Evolutionary conservation across 2,797 vertebrate species (phyloP).

Genomic region (Champsocephalus esox): DNA sequence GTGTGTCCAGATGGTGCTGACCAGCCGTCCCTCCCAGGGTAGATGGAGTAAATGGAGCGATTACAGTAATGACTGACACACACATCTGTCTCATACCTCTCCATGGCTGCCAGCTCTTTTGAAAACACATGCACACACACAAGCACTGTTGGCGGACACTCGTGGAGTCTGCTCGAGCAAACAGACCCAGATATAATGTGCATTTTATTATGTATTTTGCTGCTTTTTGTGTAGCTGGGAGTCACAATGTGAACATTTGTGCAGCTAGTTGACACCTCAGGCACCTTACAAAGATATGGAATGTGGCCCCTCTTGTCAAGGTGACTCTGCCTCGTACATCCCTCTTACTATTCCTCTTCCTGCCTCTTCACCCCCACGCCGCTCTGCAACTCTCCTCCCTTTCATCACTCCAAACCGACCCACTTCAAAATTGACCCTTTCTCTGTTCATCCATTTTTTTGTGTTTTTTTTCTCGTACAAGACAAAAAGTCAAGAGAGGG

Average conservation of each 20-base stretch:
- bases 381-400: conserved; percentile 30
- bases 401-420: conserved; percentile 39
- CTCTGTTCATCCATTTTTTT: conserved; percentile 20
- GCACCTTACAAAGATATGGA: conserved; percentile 30
- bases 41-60: conserved; percentile 82
- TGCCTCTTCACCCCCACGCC: conserved; percentile 9
- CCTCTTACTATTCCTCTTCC: conserved; percentile 17
- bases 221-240: not conserved
- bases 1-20: conserved; percentile 84
- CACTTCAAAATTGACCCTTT: conserved; percentile 31
- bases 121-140: conserved; percentile 29
- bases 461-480: conserved; percentile 1
- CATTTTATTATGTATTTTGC: conserved; percentile 22
- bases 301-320: conserved; percentile 32
- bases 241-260: conserved; percentile 7
- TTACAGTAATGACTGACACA: conserved; percentile 82
- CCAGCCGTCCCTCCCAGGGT: conserved; percentile 79
- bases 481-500: conserved; percentile 51
- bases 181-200: conserved; percentile 11
- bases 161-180: conserved; percentile 22
- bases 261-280: conserved; percentile 14
- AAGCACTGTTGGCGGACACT: conserved; percentile 24
- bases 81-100: conserved; percentile 78
- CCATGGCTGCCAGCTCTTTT: conserved; percentile 66
- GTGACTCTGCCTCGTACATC: conserved; percentile 34